phyloP scores from a whole-genome alignment of 2,113 vertebrate genomes.

The Xenopus laevis region DNA sequence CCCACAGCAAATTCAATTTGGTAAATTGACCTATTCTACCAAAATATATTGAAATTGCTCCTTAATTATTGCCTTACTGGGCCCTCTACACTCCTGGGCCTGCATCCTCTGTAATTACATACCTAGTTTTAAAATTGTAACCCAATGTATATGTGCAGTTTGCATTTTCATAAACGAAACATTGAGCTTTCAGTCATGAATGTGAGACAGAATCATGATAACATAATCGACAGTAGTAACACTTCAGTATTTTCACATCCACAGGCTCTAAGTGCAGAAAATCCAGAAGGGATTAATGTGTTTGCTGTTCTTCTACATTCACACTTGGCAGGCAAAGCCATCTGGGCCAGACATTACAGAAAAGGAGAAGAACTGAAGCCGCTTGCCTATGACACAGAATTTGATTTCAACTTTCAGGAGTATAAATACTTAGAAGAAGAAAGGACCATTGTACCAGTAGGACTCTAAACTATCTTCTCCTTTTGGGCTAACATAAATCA shows the following conservation, averaged over 20 bases:
- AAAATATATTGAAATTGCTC: no score
- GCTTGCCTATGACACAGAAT: constrained; percentile 75
- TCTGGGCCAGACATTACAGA: constrained; percentile 76
- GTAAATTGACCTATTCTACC: no score
- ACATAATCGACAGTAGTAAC: background rate
- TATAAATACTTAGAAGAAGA: constrained; percentile 80
- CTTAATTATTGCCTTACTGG: no score
- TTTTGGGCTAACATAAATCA: no score
- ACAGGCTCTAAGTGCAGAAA: constrained; percentile 72
- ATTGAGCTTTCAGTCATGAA: background rate
- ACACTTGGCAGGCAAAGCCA: constrained; percentile 77
- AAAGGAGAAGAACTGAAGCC: constrained; percentile 69
- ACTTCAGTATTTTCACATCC: constrained; percentile 3
- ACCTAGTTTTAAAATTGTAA: no score
- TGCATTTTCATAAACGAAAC: no score
- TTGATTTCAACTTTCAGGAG: constrained; percentile 89
- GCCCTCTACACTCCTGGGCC: no score
- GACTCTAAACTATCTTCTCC: constrained; percentile 2
- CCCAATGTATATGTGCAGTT: no score
- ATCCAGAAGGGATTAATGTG: constrained; percentile 73
- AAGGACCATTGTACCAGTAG: constrained; percentile 73
- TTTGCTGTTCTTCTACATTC: constrained; percentile 81
- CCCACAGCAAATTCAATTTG: no score
- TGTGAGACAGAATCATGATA: background rate
- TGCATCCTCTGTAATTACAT: no score